Evolutionary conservation across 64 coral and sea anemone genomes (phyloP), one percentile per base, ranked within the genome.

Genomic region (Pocillopora damicornis): DNA sequence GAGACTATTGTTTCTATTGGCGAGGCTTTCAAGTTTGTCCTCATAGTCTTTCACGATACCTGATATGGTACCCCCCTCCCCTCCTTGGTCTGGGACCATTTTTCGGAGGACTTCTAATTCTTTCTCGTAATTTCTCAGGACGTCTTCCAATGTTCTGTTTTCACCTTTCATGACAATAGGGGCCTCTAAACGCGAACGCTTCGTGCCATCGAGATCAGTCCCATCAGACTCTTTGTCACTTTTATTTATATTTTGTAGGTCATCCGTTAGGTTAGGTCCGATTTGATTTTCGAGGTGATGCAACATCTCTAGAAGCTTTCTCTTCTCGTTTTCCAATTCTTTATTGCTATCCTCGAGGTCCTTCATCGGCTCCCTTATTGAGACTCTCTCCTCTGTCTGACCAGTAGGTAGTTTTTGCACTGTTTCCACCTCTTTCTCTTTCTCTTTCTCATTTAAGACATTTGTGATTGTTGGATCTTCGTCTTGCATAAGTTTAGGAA

Each of bases 101-200:
- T 69, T 37, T 85, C 61, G 61, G 10, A 85, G 67, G 23, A 35
- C 81, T 17, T 57, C 81, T 4, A 85, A 35, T 30, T 85, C 81
- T 45, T 69, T 73, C 57, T 85, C 81, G 25, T 73, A 85, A 85
- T 22, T 23, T 68, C 16, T 85, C 11, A 85, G 2, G 58, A 73
- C 81, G 22, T n/a, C 35, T 85, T 85, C 81, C 77, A 79, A 20
- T 11, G 61, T 58, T 30, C 42, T 73, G 20, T 69, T 58, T 58
- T 85, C 81, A 69, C 1, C 7, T 18, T 60, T 10, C 51, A 79
- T 79, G 1, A 79, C 1, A 25, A 12, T 60, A 60, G 77, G 77
- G 1, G 77, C 77, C n/a, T 59, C 42, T 23, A 79, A 58, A 13
- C 12, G 4, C 15, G n/a, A 60, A 79, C 15, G 20, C 9, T 15